Evolutionary conservation across 2,888 invertebrate genomes (phyloP), one percentile per base, ranked within the genome.

Genomic region (Hedya salicella): DNA sequence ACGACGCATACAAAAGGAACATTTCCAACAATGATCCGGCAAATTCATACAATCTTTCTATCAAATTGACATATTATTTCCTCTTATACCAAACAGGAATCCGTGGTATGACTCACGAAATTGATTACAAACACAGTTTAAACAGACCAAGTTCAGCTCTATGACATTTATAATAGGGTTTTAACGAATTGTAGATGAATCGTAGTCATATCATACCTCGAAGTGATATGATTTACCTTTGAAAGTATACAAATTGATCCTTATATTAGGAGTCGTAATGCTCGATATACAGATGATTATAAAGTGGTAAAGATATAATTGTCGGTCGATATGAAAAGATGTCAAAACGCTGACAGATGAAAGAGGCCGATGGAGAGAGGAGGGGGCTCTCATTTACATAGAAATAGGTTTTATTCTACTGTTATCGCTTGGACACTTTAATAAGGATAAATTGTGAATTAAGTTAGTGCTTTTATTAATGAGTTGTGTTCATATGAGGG

Each of bases 241-340:
- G 14, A 25, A 19, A 11, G 1, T n/a, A 8, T 16, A 13, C 0
- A 60, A 39, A 46, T 32, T 65, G 3, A 19, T 5, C 59, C 21
- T 25, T 65, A 32, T 54, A 5, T 4, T 5, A 21, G 9, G 13
- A 8, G 1, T 13, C 9, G 36, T 62, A 50, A 48, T 21, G 46
- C 40, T 42, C n/a, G 6, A 40, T 30, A 5, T 1, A 14, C 16
- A 4, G 6, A n/a, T 36, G 30, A 8, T 2, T 32, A 19, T 56
- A 46, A 13, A 9, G 54, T 65, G 66, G 68, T 60, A 44, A 21
- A 17, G 32, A 30, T 46, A 40, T 87, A 88, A 85, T 86, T 83
- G 91, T 89, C 91, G 91, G 91, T 82, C 78, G 80, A 86, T 81
- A 88, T 90, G 87, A 90, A 91, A 90, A 82, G 89, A 88, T 85